These are phyloP conservation scores for Semotilus atromaculatus DNA, from an alignment of 2,797 vertebrate genomes.

Conservation along the genomic window DNA sequence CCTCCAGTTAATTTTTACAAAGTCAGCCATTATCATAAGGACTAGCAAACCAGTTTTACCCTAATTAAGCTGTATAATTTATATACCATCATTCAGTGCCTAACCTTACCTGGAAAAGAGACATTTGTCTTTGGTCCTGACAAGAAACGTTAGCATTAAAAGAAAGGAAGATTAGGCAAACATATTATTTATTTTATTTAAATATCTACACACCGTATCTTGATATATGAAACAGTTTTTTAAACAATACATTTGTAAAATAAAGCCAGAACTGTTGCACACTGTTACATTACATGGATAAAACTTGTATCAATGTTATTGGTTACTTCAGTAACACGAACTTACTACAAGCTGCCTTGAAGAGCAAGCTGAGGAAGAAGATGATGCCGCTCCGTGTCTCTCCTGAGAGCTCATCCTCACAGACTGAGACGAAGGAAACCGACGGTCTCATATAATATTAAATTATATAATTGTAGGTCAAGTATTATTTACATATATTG, in stretches of 20 bases:
- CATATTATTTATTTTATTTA: neutral
- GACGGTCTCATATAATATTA: too few species aligned
- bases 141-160: neutral
- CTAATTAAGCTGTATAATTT: neutral
- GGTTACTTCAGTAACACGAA: neutral
- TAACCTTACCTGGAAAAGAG: too few species aligned
- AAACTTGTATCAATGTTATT: neutral
- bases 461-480: too few species aligned
- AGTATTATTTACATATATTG: too few species aligned
- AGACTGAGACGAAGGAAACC: too few species aligned
- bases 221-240: neutral
- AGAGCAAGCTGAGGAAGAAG: too few species aligned
- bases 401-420: too few species aligned
- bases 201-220: neutral
- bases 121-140: too few species aligned
- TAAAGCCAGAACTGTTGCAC: neutral
- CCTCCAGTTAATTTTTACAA: too few species aligned
- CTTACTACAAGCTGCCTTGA: too few species aligned
- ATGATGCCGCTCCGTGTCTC: too few species aligned
- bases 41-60: neutral
- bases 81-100: neutral
- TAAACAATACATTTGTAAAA: neutral
- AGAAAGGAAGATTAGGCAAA: neutral
- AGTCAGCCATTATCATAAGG: neutral
- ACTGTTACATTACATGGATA: neutral